A percentile compares a stretch with the other conserved stretches of the same genome.
These are phyloP conservation scores for Nipponia nippon DNA, from an alignment of 2,113 vertebrate species.

Conservation along the genomic window DNA sequence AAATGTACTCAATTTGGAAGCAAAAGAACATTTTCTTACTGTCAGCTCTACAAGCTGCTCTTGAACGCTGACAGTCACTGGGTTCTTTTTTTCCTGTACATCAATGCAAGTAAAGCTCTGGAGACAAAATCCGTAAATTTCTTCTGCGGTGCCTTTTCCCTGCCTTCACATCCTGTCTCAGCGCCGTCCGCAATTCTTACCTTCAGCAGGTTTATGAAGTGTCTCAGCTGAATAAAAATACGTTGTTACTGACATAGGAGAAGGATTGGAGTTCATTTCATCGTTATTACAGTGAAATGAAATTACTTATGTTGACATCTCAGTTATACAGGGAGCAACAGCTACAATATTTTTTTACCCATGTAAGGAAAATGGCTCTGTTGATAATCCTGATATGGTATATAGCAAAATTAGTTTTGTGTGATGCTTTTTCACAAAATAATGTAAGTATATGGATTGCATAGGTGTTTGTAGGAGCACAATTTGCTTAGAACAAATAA, in stretches of 20 bases:
- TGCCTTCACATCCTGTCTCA: neutral
- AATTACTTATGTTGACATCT: slow-evolving; percentile 35
- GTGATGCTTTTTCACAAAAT: neutral
- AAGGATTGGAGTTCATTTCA: slow-evolving; percentile 4
- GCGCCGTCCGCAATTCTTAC: neutral
- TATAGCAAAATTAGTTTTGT: neutral
- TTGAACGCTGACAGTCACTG: neutral
- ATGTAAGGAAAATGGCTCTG: neutral
- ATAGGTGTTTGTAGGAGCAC: neutral
- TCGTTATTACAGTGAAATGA: slow-evolving; percentile 23
- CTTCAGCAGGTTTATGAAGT: slow-evolving; percentile 35
- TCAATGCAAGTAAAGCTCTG: neutral
- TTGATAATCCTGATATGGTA: neutral
- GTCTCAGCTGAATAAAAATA: slow-evolving; percentile 48
- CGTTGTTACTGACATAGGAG: neutral
- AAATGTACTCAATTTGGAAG: slow-evolving; percentile 41
- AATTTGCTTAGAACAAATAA: neutral
- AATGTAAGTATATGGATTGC: neutral
- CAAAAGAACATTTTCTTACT: slow-evolving; percentile 15
- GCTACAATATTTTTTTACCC: neutral
- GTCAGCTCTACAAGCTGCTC: slow-evolving; percentile 6
- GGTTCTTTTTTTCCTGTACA: neutral
- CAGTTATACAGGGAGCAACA: slow-evolving; percentile 8
- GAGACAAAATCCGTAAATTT: neutral
- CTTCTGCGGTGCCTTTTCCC: neutral